These are phyloP conservation scores for Diabrotica undecimpunctata DNA, from an alignment of 1,140 invertebrate species.

Conservation along the genomic window DNA sequence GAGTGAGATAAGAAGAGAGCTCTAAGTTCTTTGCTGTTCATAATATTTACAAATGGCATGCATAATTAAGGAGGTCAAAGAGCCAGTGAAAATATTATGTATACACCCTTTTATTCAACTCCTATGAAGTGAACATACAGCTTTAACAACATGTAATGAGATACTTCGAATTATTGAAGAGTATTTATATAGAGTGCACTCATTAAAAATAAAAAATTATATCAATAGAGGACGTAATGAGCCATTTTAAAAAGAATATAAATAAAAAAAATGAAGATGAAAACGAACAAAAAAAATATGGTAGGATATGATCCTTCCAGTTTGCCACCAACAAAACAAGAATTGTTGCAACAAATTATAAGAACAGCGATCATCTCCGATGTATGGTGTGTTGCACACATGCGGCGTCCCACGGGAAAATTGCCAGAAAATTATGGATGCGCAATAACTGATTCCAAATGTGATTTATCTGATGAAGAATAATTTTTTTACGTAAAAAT, in stretches of 20 bases:
- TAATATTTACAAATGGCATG: no score
- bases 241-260: constrained; percentile 11
- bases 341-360: not conserved
- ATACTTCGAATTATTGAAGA: constrained; percentile 10
- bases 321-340: constrained; percentile 15
- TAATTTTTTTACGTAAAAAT: no score
- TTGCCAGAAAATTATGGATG: constrained; percentile 8
- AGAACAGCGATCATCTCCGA: not conserved
- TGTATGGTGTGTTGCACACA: constrained; percentile 13
- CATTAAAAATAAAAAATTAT: not conserved
- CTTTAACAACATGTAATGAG: constrained; percentile 6
- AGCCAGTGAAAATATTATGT: no score
- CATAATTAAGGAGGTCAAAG: no score
- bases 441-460: not conserved
- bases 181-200: constrained; percentile 9
- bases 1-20: no score
- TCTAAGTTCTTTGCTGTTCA: no score
- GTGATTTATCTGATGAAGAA: no score
- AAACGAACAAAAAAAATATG: constrained; percentile 1
- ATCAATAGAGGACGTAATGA: constrained; percentile 7
- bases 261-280: constrained; percentile 8
- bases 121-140: constrained; percentile 5
- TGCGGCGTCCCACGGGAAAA: constrained; percentile 10
- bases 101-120: constrained; percentile 15
- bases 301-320: constrained; percentile 14